Evolutionary conservation across 2,113 vertebrate species (phyloP).

Genomic region (Hymenochirus boettgeri): DNA sequence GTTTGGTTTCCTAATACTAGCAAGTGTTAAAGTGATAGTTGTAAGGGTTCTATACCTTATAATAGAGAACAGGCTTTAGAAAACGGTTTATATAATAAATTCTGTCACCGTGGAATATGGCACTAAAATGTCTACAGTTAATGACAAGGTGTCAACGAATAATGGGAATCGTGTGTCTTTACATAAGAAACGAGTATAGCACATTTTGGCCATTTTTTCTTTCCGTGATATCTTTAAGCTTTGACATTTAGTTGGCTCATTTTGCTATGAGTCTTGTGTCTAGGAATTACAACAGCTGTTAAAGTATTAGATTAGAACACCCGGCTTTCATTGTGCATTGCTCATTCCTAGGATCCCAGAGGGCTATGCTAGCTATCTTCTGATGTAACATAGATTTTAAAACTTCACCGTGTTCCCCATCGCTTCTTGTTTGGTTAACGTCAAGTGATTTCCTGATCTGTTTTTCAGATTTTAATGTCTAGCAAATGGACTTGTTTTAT

Average conservation of each 20-base stretch:
- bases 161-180: neutral
- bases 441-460: slow-evolving; percentile 45
- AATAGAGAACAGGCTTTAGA: slow-evolving; percentile 3
- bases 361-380: neutral
- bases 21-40: slow-evolving; percentile 38
- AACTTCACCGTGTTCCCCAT: slow-evolving; percentile 27
- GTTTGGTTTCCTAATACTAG: neutral
- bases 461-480: slow-evolving; percentile 33
- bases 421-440: slow-evolving; percentile 44
- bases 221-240: slow-evolving; percentile 8
- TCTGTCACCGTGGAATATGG: slow-evolving; percentile 16
- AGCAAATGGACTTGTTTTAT: slow-evolving; percentile 39
- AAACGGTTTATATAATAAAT: slow-evolving; percentile 20
- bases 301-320: slow-evolving; percentile 32
- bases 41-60: slow-evolving; percentile 2
- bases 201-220: neutral
- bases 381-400: slow-evolving; percentile 38
- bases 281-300: slow-evolving; percentile 44
- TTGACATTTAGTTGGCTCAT: neutral
- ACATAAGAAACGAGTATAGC: neutral
- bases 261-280: neutral
- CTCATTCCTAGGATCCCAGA: slow-evolving; percentile 17
- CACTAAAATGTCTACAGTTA: slow-evolving; percentile 12
- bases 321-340: neutral
- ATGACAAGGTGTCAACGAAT: slow-evolving; percentile 9